These are phyloP conservation scores for Pipra filicauda DNA, from an alignment of 2,113 vertebrate genomes.

Conservation along the genomic window DNA sequence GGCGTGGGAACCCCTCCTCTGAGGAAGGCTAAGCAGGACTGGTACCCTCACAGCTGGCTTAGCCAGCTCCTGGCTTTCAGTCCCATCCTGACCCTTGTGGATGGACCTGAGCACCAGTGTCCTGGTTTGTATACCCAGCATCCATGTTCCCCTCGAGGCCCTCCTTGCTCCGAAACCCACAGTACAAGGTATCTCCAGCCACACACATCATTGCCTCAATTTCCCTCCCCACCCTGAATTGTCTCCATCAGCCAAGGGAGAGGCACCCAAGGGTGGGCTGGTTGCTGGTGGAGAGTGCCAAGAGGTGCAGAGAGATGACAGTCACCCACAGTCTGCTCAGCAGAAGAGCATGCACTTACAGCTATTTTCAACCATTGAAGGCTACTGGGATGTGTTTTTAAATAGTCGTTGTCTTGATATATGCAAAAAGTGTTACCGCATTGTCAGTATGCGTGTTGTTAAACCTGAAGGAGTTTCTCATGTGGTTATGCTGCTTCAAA, in stretches of 20 bases:
- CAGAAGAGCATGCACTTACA: not conserved
- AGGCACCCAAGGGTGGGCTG: not conserved
- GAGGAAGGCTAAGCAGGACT: not conserved
- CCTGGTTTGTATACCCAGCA: not conserved
- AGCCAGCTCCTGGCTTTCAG: not conserved
- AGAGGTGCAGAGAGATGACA: not conserved
- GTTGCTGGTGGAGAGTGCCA: not conserved
- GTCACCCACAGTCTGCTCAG: not conserved
- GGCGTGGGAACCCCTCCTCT: not conserved
- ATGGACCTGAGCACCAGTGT: not conserved
- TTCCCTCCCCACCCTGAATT: not conserved
- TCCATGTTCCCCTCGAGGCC: not conserved
- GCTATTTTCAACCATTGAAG: not conserved
- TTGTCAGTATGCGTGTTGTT: not conserved
- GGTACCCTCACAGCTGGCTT: accelerated
- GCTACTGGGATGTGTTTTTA: not conserved
- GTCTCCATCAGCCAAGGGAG: not conserved
- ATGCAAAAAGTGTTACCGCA: not conserved
- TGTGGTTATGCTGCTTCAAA: not conserved
- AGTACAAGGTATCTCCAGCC: not conserved
- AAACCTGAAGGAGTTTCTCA: not conserved
- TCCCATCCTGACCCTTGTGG: not conserved
- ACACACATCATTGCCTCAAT: not conserved
- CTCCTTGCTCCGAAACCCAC: not conserved
- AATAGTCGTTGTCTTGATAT: not conserved